A percentile compares a stretch with the other conserved stretches of the same genome.
These are phyloP conservation scores for Lysandra bellargus DNA, from an alignment of 2,888 invertebrate species.

Conservation along the genomic window DNA sequence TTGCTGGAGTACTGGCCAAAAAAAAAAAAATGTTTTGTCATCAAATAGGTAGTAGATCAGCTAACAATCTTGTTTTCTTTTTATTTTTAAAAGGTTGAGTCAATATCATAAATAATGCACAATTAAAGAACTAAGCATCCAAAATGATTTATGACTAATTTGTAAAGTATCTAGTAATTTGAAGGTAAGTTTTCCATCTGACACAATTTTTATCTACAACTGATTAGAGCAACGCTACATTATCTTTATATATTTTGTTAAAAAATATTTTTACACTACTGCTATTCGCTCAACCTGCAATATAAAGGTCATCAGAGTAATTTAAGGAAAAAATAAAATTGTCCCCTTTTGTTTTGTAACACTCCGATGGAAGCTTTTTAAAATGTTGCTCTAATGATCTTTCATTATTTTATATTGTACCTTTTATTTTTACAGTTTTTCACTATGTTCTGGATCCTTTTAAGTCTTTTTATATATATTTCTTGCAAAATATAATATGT, in stretches of 20 bases:
- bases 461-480: neutral
- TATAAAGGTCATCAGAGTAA: neutral
- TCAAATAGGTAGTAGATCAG: constrained; percentile 40
- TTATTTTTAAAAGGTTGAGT: neutral
- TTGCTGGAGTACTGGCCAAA: constrained; percentile 33
- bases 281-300: neutral
- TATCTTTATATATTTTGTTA: neutral
- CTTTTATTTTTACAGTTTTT: neutral
- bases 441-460: neutral
- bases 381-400: neutral
- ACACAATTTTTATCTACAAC: neutral
- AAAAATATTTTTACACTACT: neutral
- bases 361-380: neutral
- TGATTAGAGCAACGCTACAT: neutral
- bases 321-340: neutral
- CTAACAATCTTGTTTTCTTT: constrained; percentile 15
- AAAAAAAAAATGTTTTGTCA: constrained; percentile 33
- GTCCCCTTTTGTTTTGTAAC: neutral
- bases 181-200: neutral
- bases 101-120: neutral
- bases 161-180: neutral
- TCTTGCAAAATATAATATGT: neutral
- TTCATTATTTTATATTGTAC: neutral
- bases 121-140: neutral
- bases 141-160: neutral